phyloP scores from a whole-genome alignment of 2,113 vertebrate species.

The Plectropomus leopardus region DNA sequence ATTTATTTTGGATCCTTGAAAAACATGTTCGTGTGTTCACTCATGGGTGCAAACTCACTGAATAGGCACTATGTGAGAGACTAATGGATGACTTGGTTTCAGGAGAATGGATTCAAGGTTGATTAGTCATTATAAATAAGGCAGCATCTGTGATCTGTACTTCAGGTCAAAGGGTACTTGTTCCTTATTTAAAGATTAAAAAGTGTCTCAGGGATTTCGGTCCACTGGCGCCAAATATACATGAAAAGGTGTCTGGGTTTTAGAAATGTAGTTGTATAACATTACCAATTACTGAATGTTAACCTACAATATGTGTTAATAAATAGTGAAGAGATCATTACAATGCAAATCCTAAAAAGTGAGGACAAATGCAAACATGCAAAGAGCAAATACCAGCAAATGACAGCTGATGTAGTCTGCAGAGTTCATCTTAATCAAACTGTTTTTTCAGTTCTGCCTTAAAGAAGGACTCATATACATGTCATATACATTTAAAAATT shows the following conservation, averaged over 20 bases:
- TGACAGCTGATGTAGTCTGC: too few relatives aligned
- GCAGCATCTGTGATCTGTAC: not conserved
- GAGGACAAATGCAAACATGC: not conserved
- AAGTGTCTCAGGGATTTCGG: not conserved
- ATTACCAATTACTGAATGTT: not conserved
- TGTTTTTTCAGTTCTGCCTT: not conserved
- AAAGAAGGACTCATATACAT: not conserved
- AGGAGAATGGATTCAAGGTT: slow-evolving; percentile 22
- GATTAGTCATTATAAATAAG: not conserved
- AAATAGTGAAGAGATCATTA: too few relatives aligned
- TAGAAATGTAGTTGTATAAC: too few relatives aligned
- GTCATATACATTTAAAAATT: not conserved
- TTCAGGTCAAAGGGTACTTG: not conserved
- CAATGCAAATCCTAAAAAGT: too few relatives aligned
- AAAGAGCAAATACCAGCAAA: not conserved
- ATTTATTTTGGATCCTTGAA: not conserved
- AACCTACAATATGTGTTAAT: not conserved
- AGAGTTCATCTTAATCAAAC: not conserved
- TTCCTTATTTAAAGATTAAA: not conserved
- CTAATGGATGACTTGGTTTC: slow-evolving; percentile 26
- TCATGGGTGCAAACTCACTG: slow-evolving; percentile 21
- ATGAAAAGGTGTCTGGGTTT: not conserved
- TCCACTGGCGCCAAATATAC: not conserved
- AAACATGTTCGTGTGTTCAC: slow-evolving; percentile 5
- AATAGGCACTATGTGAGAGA: not conserved